Base-by-base conservation (phyloP, 2,797 vertebrate genomes). In the Erithacus rubecula region DNA sequence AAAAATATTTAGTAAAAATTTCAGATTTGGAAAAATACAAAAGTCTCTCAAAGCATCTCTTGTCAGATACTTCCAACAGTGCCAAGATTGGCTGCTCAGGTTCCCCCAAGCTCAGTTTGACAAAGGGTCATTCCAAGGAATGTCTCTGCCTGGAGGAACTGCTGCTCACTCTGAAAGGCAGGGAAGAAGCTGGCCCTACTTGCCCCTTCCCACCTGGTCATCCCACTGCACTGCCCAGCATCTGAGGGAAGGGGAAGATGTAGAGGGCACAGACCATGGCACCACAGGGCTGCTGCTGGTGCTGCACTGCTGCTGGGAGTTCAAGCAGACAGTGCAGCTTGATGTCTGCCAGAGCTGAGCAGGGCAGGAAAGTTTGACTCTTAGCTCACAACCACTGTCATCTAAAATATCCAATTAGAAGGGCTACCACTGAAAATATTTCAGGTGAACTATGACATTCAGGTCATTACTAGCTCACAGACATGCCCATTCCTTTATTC, bases 241-340 rank as follows among this genome's bases (percentile, higher is more conserved):
- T 11, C 41, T 16, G 34, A 20, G 52, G 39, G 46, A 53, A 30
- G 20, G 22, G 58, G 24, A 60, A 11, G 11, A 6, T 12, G 13
- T 4, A 9, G 39, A 65, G 59, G 23, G 47, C 24, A 32, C 0
- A 0, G 75, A 21, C 37, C 34, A 3, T 7, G 37, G 49, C 6
- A 13, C 77, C 79, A n/a, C n/a, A 18, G 1, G 16, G 76, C 55
- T 68, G 41, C 46, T 6, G 5, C 24, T 22, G 60, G 16, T 51
- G 41, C 82, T 49, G 63, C 29, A 1, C 20, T 53, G 60, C 69
- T 47, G 4, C 15, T 9, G 49, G 58, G 58, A 23, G 26, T 22
- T 27, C 9, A 32, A 6, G 64, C 44, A 70, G 39, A 9, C 11
- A 6, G 43, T 5, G 41, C 39, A 56, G 34, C 43, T 51, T 37